These are phyloP conservation scores for Tonatia bakeri DNA, from an alignment of 2,113 vertebrate species.

Conservation along the genomic window DNA sequence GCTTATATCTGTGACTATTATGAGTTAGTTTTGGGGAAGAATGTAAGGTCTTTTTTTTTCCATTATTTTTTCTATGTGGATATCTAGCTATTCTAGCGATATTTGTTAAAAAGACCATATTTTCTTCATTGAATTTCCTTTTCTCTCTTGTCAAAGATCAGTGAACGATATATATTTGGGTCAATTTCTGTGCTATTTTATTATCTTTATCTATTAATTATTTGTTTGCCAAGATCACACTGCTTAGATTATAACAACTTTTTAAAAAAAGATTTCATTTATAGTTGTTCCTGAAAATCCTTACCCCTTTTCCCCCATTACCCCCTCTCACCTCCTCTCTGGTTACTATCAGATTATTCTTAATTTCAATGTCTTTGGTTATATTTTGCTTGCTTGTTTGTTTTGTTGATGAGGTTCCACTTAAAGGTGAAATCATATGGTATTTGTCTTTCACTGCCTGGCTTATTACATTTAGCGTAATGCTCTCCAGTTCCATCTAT, in stretches of 20 bases:
- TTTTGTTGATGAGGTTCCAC: too few species aligned
- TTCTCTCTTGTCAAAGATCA: background rate
- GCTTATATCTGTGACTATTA: background rate
- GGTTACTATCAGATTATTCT: too few species aligned
- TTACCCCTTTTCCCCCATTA: too few species aligned
- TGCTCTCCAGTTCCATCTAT: too few species aligned
- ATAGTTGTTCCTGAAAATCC: too few species aligned
- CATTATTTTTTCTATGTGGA: background rate
- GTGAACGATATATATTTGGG: background rate
- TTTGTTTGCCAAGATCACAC: background rate
- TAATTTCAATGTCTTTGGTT: too few species aligned
- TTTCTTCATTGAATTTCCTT: background rate
- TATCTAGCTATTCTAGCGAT: background rate
- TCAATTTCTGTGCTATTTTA: background rate
- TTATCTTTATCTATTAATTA: background rate
- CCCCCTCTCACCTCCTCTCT: too few species aligned
- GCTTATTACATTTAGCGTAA: too few species aligned
- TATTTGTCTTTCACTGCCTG: too few species aligned
- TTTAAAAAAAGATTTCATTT: too few species aligned
- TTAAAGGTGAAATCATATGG: too few species aligned
- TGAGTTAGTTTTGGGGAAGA: background rate
- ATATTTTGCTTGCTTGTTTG: too few species aligned
- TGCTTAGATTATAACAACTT: background rate
- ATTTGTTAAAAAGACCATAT: background rate
- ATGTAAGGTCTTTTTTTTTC: background rate